Evolutionary conservation across 2,113 vertebrate species (phyloP), one percentile per base, ranked within the genome.

Genomic region (Podilymbus podiceps): DNA sequence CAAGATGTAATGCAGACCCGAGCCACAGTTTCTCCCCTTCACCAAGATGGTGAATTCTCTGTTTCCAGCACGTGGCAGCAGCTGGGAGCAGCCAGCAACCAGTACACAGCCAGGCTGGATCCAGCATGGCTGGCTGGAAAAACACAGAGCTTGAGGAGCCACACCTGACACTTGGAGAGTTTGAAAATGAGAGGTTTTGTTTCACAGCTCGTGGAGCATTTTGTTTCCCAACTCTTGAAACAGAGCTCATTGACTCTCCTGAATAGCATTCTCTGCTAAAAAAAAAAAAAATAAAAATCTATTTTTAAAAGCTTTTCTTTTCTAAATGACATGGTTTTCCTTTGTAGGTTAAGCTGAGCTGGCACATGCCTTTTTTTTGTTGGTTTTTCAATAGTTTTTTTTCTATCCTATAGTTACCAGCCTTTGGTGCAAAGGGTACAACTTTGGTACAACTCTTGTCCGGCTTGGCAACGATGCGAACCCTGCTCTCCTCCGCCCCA

Each of bases 271-370:
- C 81, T 88, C 74, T 49, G 62, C 81, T 69, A 53, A 83, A 72
- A 78, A 88, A 83, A 80, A 18, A n/a, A 38, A 38, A 38, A 83
- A 72, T 72, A 88, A 80, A 80, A 18, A n/a, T 33, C 94, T 93
- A 81, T 82, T 94, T 95, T 92, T 89, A 89, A 87, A 72, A 85
- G 64, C 56, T 89, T 92, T 95, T 86, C 47, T 84, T 52, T 93
- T 93, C 71, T 33, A 75, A 96, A 91, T 89, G 60, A 93, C 7
- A 3, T 85, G 53, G 35, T 44, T 94, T 95, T 94, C 89, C 74
- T 95, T 42, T 75, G 74, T 78, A 69, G 77, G 87, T 90, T 95
- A 89, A 80, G 80, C 73, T 79, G 73, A 87, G 73, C 87, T 60
- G 77, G 86, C 62, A 85, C 60, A 49, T 78, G 49, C 73, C 35